Percentiles rank a stretch among this genome's conserved stretches.
Evolutionary conservation across 1,140 invertebrate species (phyloP).

Genomic region (Drosophila persimilis): DNA sequence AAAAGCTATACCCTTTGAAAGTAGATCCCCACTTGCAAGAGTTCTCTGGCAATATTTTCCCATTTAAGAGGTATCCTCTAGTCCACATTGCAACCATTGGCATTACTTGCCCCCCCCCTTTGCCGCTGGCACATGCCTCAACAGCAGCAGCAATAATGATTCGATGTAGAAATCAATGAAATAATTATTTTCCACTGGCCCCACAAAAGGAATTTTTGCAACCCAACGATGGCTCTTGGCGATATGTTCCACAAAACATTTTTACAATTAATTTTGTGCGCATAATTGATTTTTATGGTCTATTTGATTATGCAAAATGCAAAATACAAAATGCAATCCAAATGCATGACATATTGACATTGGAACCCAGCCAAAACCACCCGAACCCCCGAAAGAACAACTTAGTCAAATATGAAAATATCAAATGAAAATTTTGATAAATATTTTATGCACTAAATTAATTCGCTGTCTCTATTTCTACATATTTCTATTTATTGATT

Average conservation of each 20-base stretch:
- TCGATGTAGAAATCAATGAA: slow-evolving; percentile 50
- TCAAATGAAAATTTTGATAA: slow-evolving; percentile 23
- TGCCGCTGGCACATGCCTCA: neutral
- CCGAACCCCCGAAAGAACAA: neutral
- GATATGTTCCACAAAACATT: slow-evolving; percentile 13
- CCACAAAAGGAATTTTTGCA: slow-evolving; percentile 29
- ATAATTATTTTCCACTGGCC: slow-evolving; percentile 37
- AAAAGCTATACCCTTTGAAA: no score
- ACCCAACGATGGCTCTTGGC: no score
- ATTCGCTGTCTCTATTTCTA: neutral
- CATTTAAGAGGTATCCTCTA: no score
- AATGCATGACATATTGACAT: slow-evolving; percentile 28
- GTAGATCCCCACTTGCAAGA: no score
- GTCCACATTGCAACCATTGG: no score
- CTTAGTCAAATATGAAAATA: slow-evolving; percentile 32
- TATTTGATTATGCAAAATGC: slow-evolving; percentile 61
- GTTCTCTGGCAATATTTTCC: no score
- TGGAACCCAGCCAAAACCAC: neutral
- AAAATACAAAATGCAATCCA: neutral
- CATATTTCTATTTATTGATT: neutral
- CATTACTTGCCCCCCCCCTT: neutral
- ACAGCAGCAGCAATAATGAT: slow-evolving; percentile 37
- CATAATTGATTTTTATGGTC: slow-evolving; percentile 63
- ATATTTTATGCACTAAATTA: slow-evolving; percentile 59
- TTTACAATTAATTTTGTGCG: slow-evolving; percentile 54